These are phyloP conservation scores for Ovibos moschatus DNA, from an alignment of 2,113 vertebrate genomes.

Conservation along the genomic window DNA sequence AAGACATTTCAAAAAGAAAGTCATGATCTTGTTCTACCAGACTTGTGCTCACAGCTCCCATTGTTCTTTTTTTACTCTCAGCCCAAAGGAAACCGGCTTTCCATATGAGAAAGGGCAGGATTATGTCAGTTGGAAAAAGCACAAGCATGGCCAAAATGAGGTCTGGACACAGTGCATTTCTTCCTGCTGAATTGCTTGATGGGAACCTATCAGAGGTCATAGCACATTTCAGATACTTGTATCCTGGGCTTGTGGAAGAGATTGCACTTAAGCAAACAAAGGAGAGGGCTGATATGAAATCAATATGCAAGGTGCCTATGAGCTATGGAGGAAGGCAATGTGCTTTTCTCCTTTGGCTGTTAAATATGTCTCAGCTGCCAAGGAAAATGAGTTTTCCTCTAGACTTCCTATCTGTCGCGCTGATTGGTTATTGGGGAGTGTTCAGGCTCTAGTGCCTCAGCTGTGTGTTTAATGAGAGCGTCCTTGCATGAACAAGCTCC, in stretches of 20 bases:
- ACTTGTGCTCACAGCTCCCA: neutral
- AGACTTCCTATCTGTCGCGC: neutral
- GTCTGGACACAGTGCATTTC: neutral
- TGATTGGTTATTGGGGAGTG: conserved; percentile 9
- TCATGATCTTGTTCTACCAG: accelerated
- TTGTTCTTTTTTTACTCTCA: neutral
- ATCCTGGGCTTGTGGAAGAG: conserved; percentile 35
- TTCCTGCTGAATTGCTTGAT: neutral
- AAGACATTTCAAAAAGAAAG: neutral
- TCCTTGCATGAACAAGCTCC: neutral
- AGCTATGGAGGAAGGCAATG: conserved; percentile 30
- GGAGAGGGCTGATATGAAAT: neutral
- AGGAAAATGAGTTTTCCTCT: conserved; percentile 48
- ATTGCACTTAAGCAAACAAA: conserved; percentile 42
- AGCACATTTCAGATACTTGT: neutral
- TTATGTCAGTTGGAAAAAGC: neutral
- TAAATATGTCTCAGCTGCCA: conserved; percentile 40
- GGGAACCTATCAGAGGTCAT: neutral
- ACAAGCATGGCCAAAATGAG: neutral
- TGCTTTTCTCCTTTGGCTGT: conserved; percentile 45
- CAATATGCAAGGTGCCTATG: conserved; percentile 29
- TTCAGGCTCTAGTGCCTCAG: neutral
- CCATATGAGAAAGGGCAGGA: neutral
- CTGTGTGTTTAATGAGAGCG: neutral
- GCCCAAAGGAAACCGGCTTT: neutral